Percentiles rank a stretch among this genome's conserved stretches.
These are phyloP conservation scores for Macroglossus sobrinus DNA, from an alignment of 2,113 vertebrate genomes.

Conservation along the genomic window DNA sequence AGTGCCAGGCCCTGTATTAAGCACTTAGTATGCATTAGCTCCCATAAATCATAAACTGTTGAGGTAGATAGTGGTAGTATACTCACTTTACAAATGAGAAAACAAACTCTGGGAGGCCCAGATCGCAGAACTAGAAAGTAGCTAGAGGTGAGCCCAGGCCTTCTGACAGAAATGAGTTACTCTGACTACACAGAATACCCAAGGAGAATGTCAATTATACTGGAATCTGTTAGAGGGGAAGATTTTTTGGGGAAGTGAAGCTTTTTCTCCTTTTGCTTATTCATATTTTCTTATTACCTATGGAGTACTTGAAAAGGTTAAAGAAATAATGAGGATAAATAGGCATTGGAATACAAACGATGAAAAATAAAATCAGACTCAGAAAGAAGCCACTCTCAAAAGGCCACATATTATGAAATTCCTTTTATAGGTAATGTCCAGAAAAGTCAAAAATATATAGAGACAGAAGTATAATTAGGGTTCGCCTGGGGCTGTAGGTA, in stretches of 20 bases:
- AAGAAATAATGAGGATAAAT: neutral
- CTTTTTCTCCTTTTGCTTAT: neutral
- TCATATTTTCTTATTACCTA: neutral
- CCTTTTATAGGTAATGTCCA: neutral
- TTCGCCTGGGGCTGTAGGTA: neutral
- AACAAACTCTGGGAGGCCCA: neutral
- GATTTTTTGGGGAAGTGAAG: neutral
- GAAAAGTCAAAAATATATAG: neutral
- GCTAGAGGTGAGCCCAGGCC: neutral
- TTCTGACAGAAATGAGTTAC: neutral
- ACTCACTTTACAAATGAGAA: neutral
- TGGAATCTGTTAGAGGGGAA: neutral
- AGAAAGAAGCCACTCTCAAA: neutral
- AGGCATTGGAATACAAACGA: neutral
- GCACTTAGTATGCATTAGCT: neutral
- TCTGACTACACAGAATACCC: neutral
- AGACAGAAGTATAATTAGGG: neutral
- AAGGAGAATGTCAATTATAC: neutral
- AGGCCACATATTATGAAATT: neutral
- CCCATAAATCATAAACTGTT: neutral
- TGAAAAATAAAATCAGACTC: neutral
- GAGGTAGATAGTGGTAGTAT: neutral
- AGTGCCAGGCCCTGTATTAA: neutral
- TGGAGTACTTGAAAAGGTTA: neutral
- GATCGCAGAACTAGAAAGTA: neutral